Base-by-base conservation (phyloP, 2,113 vertebrate species). In the Alexandromys fortis region DNA sequence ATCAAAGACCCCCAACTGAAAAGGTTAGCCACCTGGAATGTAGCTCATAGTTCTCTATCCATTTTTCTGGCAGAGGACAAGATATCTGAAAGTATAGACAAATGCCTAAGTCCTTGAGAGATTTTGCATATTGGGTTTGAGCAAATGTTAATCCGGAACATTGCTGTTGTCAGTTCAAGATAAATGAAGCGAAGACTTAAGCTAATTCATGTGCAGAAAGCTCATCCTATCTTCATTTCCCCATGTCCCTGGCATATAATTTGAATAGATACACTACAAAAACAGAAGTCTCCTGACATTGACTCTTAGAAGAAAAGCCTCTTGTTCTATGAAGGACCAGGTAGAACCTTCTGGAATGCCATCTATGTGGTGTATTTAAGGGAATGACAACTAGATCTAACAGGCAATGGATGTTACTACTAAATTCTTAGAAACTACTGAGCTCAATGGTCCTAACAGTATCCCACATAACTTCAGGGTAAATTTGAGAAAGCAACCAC, bases 61-160 rank as follows among this genome's bases (percentile, higher is more conserved):
- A 26, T 45, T 88, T 92, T 93, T 82, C n/a, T 67, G 55, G 24
- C 47, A 94, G 30, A n/a, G n/a, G 5, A 75, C 3, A 16, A 33
- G 49, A 94, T n/a, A 28, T 30, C 22, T 6, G 93, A 14, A 14
- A 47, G 22, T 28, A 2, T 35, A 90, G n/a, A 30, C 9, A 92
- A 94, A 82, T 58, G 58, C 7, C 24, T 77, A 90, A 52, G 77
- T 61, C 33, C 70, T 65, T 63, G 35, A n/a, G 68, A 63, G 13
- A 55, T 91, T 33, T 4, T 67, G 35, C 63, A 79, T 30, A 52
- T 58, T 61, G 76, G 28, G 65, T 89, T 85, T 89, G 10, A 89
- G 49, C 68, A 78, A 86, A 93, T 38, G 47, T 86, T 92, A 75
- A 89, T 89, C n/a, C 67, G 86, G 58, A 92, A 89, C 79, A 86